Evolutionary conservation across 1,140 invertebrate genomes (phyloP), one percentile per base, ranked within the genome.

Genomic region (Ptiloglossa arizonensis): DNA sequence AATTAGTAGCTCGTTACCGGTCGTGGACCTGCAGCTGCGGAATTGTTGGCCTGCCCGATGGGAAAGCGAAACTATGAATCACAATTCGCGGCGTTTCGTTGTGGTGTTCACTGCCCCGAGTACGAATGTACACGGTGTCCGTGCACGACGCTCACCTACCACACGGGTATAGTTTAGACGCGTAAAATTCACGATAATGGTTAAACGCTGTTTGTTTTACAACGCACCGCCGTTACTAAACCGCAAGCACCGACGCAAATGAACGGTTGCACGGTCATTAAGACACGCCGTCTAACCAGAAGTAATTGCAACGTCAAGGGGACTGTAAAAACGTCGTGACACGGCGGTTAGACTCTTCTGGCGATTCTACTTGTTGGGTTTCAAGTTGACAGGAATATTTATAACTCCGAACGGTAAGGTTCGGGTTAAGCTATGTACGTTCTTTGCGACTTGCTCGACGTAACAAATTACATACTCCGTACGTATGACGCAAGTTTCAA

Each of bases 181-280:
- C 41, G 46, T 50, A 50, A 46, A 59, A 57, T 46, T 46, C 24
- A 38, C 22, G 32, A 13, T 38, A 56, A 59, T 76, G 54, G 52
- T 15, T 15, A 24, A 9, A 52, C 66, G 35, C 6, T 62, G 56
- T 77, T 70, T 77, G 67, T 70, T 77, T 70, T 77, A 70, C 56
- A 48, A 56, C 32, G 67, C 68, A 56, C 69, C 50, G 38, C 72
- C 60, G 54, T 83, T 83, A 79, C 64, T 32, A n/a, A 35, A 56
- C 63, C 56, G 32, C 75, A 44, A 73, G 35, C 63, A 54, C 24
- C 69, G 66, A 46, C n/a, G 59, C 46, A 66, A 83, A 82, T 82
- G 71, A 79, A 67, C 67, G 35, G 81, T 79, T 54, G 69, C 54
- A 56, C 48, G 62, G 63, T 72, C 74, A 77, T 82, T 83, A 73